Conservation (phyloP, 2,797 vertebrate species). For the Pseudochromis fuscus region DNA sequence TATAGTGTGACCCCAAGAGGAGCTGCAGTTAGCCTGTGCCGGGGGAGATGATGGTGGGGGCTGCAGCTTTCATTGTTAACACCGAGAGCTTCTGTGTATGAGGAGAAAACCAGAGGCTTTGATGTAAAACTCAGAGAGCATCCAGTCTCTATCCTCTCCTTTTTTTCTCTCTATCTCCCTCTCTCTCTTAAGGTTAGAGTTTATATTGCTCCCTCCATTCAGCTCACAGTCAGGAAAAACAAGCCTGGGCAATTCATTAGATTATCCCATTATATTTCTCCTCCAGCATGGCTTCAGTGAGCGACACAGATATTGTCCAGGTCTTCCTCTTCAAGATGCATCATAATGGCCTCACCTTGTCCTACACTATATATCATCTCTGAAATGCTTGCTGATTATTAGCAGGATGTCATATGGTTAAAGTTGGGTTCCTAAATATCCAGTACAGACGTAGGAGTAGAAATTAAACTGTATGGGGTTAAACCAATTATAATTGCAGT, state of each 20-base stretch:
- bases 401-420: conserved; percentile 23
- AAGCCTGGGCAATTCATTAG: conserved; percentile 78
- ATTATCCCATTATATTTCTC: conserved; percentile 82
- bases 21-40: conserved; percentile 66
- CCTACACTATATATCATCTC: conserved; percentile 51
- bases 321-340: conserved; percentile 59
- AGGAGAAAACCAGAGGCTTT: conserved; percentile 76
- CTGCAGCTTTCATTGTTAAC: conserved; percentile 76
- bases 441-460: not conserved
- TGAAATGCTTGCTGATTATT: conserved; percentile 44
- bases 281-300: conserved; percentile 63
- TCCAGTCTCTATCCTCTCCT: conserved; percentile 53
- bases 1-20: conserved; percentile 69
- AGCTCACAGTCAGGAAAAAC: conserved; percentile 73
- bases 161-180: conserved; percentile 12
- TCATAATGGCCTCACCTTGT: conserved; percentile 62
- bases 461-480: not conserved
- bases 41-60: conserved; percentile 57
- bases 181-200: conserved; percentile 78
- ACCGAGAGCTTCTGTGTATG: conserved; percentile 68
- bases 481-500: not conserved
- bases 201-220: conserved; percentile 76
- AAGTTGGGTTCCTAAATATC: conserved; percentile 19
- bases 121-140: conserved; percentile 77
- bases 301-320: conserved; percentile 61